A percentile compares a stretch with the other conserved stretches of the same genome.
phyloP scores from a whole-genome alignment of 2,888 invertebrate genomes.

The Acleris literana region DNA sequence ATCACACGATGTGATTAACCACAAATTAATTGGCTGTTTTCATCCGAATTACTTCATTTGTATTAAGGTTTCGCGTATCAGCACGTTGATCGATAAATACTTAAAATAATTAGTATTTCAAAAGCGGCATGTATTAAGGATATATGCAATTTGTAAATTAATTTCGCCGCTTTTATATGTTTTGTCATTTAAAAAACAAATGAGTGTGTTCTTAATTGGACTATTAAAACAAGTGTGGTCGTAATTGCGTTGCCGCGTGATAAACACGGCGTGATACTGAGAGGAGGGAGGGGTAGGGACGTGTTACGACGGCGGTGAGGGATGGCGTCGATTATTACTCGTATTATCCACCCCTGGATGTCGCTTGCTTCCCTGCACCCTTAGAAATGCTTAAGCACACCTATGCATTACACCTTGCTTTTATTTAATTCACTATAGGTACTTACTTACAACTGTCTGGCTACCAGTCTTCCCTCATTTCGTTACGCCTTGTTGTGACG shows the following conservation, averaged over 20 bases:
- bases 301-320: constrained; percentile 64
- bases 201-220: constrained; percentile 27
- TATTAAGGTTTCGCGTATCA: constrained; percentile 46
- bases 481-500: neutral
- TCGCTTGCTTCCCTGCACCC: constrained; percentile 50
- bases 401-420: constrained; percentile 54
- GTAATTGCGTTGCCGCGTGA: constrained; percentile 69
- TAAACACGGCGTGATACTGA: constrained; percentile 51
- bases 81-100: constrained; percentile 44
- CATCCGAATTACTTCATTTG: constrained; percentile 57
- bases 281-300: constrained; percentile 58
- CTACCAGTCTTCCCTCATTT: neutral
- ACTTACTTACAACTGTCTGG: constrained; percentile 2
- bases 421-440: constrained; percentile 44
- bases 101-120: constrained; percentile 23
- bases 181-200: constrained; percentile 20
- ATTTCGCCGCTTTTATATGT: constrained; percentile 6
- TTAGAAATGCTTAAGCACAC: constrained; percentile 40
- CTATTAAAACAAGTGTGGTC: constrained; percentile 46
- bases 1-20: constrained; percentile 57
- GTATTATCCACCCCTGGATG: constrained; percentile 66
- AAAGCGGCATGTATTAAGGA: constrained; percentile 17
- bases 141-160: constrained; percentile 15
- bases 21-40: constrained; percentile 56
- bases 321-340: constrained; percentile 75